phyloP scores from a whole-genome alignment of 2,888 invertebrate genomes.

The Drosophila eohydei region DNA sequence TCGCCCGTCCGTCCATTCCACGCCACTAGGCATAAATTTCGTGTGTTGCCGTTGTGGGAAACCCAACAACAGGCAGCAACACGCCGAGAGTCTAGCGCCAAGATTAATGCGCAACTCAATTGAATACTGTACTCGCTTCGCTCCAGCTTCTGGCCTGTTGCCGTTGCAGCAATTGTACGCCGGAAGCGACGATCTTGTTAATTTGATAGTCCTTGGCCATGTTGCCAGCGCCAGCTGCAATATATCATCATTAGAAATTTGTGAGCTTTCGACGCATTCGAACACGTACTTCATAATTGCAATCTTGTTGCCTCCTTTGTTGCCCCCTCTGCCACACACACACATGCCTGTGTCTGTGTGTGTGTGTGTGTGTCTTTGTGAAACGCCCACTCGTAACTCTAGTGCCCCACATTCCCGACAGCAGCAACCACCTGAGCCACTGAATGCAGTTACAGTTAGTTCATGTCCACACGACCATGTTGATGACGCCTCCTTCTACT shows the following conservation, averaged over 20 bases:
- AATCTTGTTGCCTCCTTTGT: slow-evolving; percentile 12
- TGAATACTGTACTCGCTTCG: slow-evolving; percentile 47
- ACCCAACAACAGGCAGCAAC: slow-evolving; percentile 27
- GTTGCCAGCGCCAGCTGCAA: slow-evolving; percentile 56
- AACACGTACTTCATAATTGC: slow-evolving; percentile 74
- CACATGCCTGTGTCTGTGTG: not conserved
- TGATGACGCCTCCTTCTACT: slow-evolving; percentile 48
- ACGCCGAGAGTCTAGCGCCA: slow-evolving; percentile 43
- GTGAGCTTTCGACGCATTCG: slow-evolving; percentile 78
- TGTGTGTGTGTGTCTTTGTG: slow-evolving; percentile 22
- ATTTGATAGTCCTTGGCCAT: slow-evolving; percentile 75
- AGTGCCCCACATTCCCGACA: slow-evolving; percentile 67
- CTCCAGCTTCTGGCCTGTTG: slow-evolving; percentile 15
- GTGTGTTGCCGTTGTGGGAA: slow-evolving; percentile 47
- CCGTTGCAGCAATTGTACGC: slow-evolving; percentile 50
- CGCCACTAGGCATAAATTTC: slow-evolving; percentile 72
- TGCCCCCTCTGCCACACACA: not conserved
- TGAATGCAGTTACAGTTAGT: slow-evolving; percentile 71
- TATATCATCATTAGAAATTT: slow-evolving; percentile 82
- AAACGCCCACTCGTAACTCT: slow-evolving; percentile 61
- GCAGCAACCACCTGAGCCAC: slow-evolving; percentile 56
- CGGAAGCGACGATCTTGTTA: slow-evolving; percentile 82
- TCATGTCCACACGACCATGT: slow-evolving; percentile 66
- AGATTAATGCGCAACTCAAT: slow-evolving; percentile 80
- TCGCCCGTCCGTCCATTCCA: slow-evolving; percentile 45